Base-by-base conservation (phyloP, 1,140 invertebrate genomes). In the Philopotamus ludificatus region DNA sequence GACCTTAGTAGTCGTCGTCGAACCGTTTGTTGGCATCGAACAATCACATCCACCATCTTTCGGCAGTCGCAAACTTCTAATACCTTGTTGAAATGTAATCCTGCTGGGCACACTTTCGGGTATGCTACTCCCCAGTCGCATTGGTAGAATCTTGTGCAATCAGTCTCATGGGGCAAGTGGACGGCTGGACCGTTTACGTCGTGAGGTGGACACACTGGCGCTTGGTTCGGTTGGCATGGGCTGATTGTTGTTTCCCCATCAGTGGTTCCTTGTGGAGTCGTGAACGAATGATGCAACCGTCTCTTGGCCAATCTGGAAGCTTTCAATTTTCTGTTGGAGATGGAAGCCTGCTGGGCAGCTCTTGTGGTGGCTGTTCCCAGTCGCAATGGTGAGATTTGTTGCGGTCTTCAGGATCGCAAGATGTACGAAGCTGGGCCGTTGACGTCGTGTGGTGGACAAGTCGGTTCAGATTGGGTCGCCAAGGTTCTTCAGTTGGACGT, bases 81-180 rank as follows among this genome's bases (percentile, higher is more conserved):
- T n/a, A n/a, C n/a, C n/a, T n/a, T n/a, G n/a, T n/a, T n/a, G 73
- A 85, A 87, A 51, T 81, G 77, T 0, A 86, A 72, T 0, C 76
- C 79, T 1, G 61, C 49, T 1, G 81, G 79, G 66, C 86, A 87
- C 3, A 54, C 4, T 70, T 77, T 77, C 12, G 76, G 70, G 10
- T 81, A 72, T 1, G 82, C 75, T 10, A 68, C 51, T 0, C 79
- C 81, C 4, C 72, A 74, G 0, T 77, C 73, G 65, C 87, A 88
- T n/a, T 79, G 77, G 70, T 82, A 87, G 68, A 83, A 88, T 45
- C 74, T 80, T 1, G 73, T 70, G 67, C 86, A 88, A 59, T 83
- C 77, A 1, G 71, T 63, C 0, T 78, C 75, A 67, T 86, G 76
- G 0, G 75, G 67, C 25, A 83, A 71, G 12, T 34, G 15, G 1